Base-by-base conservation (phyloP, 2,797 vertebrate genomes). In the Apogon hyalosoma region DNA sequence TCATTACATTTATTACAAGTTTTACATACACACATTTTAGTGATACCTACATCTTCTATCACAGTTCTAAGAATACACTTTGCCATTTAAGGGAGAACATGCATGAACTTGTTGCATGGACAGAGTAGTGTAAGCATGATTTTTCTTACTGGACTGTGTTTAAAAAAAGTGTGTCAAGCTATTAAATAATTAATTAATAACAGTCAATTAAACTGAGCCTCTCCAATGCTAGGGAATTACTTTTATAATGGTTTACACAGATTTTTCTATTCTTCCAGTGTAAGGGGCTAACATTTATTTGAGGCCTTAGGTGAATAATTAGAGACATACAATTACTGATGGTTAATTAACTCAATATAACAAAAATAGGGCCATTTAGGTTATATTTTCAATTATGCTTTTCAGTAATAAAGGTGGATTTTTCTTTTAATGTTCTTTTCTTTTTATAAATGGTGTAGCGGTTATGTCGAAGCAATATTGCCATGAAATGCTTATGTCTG, bases 21-120 rank as follows among this genome's bases (percentile, higher is more conserved):
- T 28, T 28, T 28, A 28, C 24, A 28, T 28, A 28, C 24, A 28
- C 24, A 3, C 6, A 19, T 16, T 15, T 60, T 67, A 46, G 7
- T 58, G 13, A 43, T 54, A 57, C 13, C 36, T 31, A 15, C 16
- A 10, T 5, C 12, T 63, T 31, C 14, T 38, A 46, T 60, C 52
- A 65, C 42, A 48, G 66, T 72, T 73, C 56, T 55, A 67, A 56
- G 39, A 71, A 83, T 64, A 73, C 38, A 31, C 39, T 40, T 38
- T 0, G 49, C 58, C 71, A 68, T 58, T 57, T 40, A 41, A 24
- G 61, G 56, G 51, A 58, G 47, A 52, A 46, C 43, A 24, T 49
- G 47, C 33, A 49, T 59, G 55, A 63, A 74, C 60, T 51, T 73
- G 68, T 66, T 69, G 54, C 69, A 51, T 73, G 24, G 24, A 28